phyloP scores from a whole-genome alignment of 2,113 vertebrate species.

The Cyphomyrus discorhynchus region DNA sequence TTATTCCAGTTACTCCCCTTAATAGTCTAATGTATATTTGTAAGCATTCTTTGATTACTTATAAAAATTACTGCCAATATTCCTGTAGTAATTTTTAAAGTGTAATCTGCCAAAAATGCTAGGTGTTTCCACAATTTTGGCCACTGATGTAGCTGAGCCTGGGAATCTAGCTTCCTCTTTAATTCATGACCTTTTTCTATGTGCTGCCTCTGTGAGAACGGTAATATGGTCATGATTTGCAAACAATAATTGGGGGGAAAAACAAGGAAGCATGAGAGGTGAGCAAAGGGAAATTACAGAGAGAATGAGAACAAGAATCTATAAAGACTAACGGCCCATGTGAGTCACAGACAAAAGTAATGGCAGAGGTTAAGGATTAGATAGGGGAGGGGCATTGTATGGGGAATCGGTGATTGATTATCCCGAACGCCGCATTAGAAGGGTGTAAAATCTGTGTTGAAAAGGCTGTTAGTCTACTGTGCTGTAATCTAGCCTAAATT shows the following conservation, averaged over 20 bases:
- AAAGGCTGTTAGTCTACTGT: neutral
- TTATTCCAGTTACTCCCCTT: too few species aligned
- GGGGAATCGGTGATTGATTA: neutral
- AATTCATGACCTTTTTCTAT: neutral
- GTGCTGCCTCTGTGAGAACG: neutral
- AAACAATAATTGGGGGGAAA: neutral
- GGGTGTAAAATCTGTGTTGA: neutral
- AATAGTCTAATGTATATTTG: too few species aligned
- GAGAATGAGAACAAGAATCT: neutral
- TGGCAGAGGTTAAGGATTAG: neutral
- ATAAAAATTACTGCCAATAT: too few species aligned
- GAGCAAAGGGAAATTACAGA: neutral
- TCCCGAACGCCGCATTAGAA: neutral
- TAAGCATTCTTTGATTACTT: too few species aligned
- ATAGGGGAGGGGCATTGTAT: neutral
- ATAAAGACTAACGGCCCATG: neutral
- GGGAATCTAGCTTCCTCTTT: neutral
- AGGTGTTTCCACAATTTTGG: too few species aligned
- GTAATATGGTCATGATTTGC: neutral
- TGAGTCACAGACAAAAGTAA: neutral
- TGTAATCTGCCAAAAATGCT: too few species aligned
- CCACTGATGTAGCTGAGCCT: neutral
- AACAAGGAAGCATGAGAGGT: neutral
- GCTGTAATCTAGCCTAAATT: neutral
- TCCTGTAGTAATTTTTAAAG: too few species aligned